Evolutionary conservation across 2,888 invertebrate species (phyloP), one percentile per base, ranked within the genome.

Genomic region (Julus scandinavius): DNA sequence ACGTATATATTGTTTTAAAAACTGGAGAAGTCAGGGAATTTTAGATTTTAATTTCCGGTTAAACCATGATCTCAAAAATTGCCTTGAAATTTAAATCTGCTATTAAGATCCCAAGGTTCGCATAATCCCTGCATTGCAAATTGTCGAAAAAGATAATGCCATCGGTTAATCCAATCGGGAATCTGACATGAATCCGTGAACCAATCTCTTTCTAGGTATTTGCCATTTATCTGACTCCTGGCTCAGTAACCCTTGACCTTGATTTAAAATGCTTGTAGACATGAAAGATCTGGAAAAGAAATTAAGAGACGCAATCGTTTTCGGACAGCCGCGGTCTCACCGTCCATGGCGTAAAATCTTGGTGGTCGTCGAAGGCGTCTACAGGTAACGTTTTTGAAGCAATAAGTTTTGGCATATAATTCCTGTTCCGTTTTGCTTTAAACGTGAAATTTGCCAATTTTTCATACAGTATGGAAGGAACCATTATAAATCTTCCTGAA

Each of bases 361-460:
- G 89, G 96, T 99, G 6, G 95, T 99, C 88, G 97, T 98, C 15
- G 99, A 99, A 93, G 99, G 99, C 88, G 96, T 99, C 90, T 99
- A 97, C 29, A 29, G 29, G 29, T 29, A 29, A 29, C 29, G 29
- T 29, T 29, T 29, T 29, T 29, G 29, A 29, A 29, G n/a, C 29
- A 29, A 29, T 29, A 29, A 29, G 0, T 29, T 29, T 29, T 29
- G 1, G 0, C 29, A 29, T 29, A 29, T 29, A 0, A 29, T 29
- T 29, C 29, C 29, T 29, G 29, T 29, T 29, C 29, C 29, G 29
- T 29, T 29, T 29, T 29, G 29, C 29, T 29, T 29, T 29, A 29
- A 1, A 29, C 29, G 29, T 29, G 29, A 29, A 29, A 29, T 29
- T 29, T 29, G 1, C 29, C 29, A 29, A 29, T 29, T 29, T 29